Evolutionary conservation across 2,888 invertebrate genomes (phyloP).

Genomic region (Scaptomyza reducta): DNA sequence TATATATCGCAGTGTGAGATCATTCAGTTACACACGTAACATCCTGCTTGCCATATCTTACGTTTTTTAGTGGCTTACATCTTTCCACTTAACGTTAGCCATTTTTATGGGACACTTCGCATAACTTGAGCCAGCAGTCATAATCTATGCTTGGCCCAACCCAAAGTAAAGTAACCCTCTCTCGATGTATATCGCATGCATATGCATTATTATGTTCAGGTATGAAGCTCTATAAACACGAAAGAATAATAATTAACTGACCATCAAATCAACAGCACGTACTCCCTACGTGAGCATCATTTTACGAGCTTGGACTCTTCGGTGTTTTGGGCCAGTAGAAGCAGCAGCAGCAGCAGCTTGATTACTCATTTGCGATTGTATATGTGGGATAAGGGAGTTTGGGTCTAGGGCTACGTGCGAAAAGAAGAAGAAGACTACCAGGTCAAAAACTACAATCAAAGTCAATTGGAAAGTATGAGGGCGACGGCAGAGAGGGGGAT

Average conservation of each 20-base stretch:
- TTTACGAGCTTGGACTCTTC: slow-evolving; percentile 54
- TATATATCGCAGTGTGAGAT: slow-evolving; percentile 1
- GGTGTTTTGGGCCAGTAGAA: background rate
- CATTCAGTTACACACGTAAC: slow-evolving; percentile 42
- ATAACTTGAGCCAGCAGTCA: slow-evolving; percentile 36
- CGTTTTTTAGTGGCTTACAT: slow-evolving; percentile 32
- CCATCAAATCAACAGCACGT: slow-evolving; percentile 85
- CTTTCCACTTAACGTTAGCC: slow-evolving; percentile 17
- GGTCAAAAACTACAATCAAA: slow-evolving; percentile 64
- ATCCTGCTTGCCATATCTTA: slow-evolving; percentile 22
- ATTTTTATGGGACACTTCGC: slow-evolving; percentile 66
- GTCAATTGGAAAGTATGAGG: slow-evolving; percentile 46
- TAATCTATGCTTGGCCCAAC: slow-evolving; percentile 53
- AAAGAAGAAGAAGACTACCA: slow-evolving; percentile 62
- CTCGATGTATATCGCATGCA: slow-evolving; percentile 59
- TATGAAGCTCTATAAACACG: slow-evolving; percentile 67
- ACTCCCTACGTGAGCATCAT: slow-evolving; percentile 84
- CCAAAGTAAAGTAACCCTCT: slow-evolving; percentile 20
- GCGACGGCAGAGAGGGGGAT: background rate
- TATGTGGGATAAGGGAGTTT: slow-evolving; percentile 43
- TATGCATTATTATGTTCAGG: slow-evolving; percentile 4
- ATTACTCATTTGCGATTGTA: slow-evolving; percentile 69
- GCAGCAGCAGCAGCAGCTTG: slow-evolving; percentile 43
- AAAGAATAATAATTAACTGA: slow-evolving; percentile 81
- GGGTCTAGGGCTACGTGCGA: slow-evolving; percentile 64